phyloP scores from a whole-genome alignment of 2,888 invertebrate species.

The Cepaea hortensis region DNA sequence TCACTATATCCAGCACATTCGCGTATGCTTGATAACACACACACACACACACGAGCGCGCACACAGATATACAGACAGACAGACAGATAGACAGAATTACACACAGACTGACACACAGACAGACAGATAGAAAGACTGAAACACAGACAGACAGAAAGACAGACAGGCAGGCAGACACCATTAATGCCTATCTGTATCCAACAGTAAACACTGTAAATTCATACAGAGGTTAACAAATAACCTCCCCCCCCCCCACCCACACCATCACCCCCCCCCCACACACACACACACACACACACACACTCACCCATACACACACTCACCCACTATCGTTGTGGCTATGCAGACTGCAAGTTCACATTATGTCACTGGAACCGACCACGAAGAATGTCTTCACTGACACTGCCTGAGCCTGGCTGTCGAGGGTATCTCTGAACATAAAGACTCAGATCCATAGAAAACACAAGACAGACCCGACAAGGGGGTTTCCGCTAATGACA shows the following conservation, averaged over 20 bases:
- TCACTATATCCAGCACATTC: no score
- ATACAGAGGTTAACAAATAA: background rate
- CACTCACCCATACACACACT: no score
- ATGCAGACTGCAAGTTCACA: slow-evolving; percentile 4
- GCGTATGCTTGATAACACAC: no score
- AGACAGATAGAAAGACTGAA: no score
- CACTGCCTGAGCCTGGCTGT: slow-evolving; percentile 20
- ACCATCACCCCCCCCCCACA: background rate
- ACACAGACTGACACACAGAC: no score
- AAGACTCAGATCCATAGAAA: slow-evolving; percentile 18
- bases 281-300: background rate
- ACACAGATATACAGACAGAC: no score
- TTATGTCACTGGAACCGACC: background rate
- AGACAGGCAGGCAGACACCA: background rate
- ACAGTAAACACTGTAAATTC: background rate
- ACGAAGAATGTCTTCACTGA: background rate
- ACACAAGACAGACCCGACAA: slow-evolving; percentile 15
- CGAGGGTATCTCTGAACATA: slow-evolving; percentile 11
- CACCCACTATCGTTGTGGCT: background rate
- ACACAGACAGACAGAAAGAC: background rate
- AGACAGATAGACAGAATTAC: no score
- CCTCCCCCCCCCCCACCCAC: background rate
- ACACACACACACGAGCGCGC: no score
- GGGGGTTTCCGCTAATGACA: slow-evolving; percentile 26
- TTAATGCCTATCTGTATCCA: background rate